A percentile compares a stretch with the other conserved stretches of the same genome.
Conservation (phyloP, 2,888 invertebrate genomes). For the Caprella mutica region DNA sequence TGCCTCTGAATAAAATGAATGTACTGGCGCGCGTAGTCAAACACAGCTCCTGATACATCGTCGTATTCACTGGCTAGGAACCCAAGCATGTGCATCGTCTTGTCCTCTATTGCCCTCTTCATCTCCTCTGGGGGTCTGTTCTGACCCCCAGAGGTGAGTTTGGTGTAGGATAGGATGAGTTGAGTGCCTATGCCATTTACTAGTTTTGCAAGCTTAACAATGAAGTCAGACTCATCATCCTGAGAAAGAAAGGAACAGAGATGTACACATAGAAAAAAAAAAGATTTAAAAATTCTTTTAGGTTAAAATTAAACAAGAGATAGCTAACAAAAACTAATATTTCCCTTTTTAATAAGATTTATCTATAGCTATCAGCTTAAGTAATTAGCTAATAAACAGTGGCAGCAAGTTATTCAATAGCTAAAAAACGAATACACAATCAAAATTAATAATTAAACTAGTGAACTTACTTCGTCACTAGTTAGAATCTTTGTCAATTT, state of each 20-base stretch:
- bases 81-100: conserved; percentile 43
- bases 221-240: conserved; percentile 46
- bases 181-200: conserved; percentile 46
- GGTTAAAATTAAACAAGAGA: background rate
- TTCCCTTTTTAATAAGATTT: too few relatives aligned
- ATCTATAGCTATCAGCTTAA: too few relatives aligned
- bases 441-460: too few relatives aligned
- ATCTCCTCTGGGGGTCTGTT: conserved; percentile 36
- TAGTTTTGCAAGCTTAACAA: conserved; percentile 44
- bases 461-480: too few relatives aligned
- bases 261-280: background rate
- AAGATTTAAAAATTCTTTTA: background rate
- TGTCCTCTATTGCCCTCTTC: conserved; percentile 40
- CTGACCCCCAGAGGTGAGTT: too few relatives aligned
- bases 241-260: conserved; percentile 7
- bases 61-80: conserved; percentile 46
- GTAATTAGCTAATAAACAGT: too few relatives aligned
- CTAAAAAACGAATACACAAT: background rate
- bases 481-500: background rate
- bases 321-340: too few relatives aligned
- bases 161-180: conserved; percentile 43
- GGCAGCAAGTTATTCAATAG: background rate
- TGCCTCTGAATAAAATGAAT: conserved; percentile 41
- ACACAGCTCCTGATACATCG: conserved; percentile 45
- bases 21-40: conserved; percentile 45